phyloP scores from a whole-genome alignment of 2,888 invertebrate genomes.

The Chrysolina haemoptera region DNA sequence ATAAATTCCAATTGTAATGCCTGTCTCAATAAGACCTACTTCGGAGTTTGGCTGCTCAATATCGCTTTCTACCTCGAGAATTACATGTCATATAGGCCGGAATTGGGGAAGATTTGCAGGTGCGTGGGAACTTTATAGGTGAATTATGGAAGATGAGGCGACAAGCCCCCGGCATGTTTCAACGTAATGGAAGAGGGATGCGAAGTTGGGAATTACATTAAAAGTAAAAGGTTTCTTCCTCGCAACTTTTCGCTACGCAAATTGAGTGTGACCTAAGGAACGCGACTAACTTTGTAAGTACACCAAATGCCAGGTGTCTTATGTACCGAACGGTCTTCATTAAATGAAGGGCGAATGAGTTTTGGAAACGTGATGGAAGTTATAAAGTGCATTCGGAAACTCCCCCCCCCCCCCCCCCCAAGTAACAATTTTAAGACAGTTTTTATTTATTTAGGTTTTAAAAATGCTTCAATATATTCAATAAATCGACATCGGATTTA shows the following conservation, averaged over 20 bases:
- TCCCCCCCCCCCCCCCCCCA: neutral
- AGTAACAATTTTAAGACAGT: too few species aligned
- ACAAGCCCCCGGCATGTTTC: constrained; percentile 2
- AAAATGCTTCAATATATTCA: too few species aligned
- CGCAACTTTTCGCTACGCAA: constrained; percentile 6
- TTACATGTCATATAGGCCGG: constrained; percentile 30
- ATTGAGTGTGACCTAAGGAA: neutral
- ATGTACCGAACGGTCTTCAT: neutral
- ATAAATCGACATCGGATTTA: too few species aligned
- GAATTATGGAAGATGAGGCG: constrained; percentile 39
- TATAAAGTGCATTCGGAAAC: neutral
- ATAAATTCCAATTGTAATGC: constrained; percentile 38
- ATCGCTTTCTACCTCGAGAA: constrained; percentile 32
- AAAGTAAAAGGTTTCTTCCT: constrained; percentile 6
- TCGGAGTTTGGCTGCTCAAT: constrained; percentile 32
- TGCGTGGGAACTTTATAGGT: constrained; percentile 36
- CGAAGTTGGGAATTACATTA: constrained; percentile 10
- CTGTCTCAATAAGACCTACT: constrained; percentile 30
- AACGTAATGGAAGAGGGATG: constrained; percentile 15
- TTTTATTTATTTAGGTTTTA: too few species aligned
- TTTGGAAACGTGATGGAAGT: neutral
- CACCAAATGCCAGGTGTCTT: neutral
- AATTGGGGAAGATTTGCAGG: constrained; percentile 44
- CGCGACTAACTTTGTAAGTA: constrained; percentile 1
- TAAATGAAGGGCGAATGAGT: neutral